A percentile compares a stretch with the other conserved stretches of the same genome.
Evolutionary conservation across 2,888 invertebrate genomes (phyloP).

Genomic region (Mimachlamys varia): DNA sequence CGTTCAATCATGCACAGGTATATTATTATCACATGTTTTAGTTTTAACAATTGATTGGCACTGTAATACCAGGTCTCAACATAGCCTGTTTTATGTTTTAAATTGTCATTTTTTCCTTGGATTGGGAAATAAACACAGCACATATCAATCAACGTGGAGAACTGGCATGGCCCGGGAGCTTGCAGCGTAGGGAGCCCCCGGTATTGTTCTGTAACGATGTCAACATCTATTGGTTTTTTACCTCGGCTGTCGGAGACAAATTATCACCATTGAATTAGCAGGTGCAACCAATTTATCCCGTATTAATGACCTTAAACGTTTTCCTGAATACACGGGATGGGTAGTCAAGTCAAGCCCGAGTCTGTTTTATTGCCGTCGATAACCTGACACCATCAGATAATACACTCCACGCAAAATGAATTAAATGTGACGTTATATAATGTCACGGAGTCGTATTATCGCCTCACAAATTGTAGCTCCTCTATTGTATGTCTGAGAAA

Average conservation of each 20-base stretch:
- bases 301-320: slow-evolving; percentile 24
- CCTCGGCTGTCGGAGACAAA: slow-evolving; percentile 21
- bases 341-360: background rate
- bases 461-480: background rate
- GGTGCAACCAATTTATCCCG: slow-evolving; percentile 29
- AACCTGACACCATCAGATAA: slow-evolving; percentile 28
- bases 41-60: slow-evolving; percentile 7
- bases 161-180: background rate
- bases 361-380: background rate
- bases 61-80: background rate
- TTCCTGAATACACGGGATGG: slow-evolving; percentile 36
- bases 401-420: background rate
- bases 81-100: background rate
- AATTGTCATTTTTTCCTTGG: background rate
- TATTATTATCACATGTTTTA: slow-evolving; percentile 13
- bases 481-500: background rate
- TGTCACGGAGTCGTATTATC: background rate
- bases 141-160: background rate
- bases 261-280: slow-evolving; percentile 31
- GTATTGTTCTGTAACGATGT: slow-evolving; percentile 12
- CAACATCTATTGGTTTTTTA: slow-evolving; percentile 25
- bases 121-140: slow-evolving; percentile 3
- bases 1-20: slow-evolving; percentile 37
- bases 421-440: slow-evolving; percentile 18
- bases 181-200: background rate